These are phyloP conservation scores for Trichoplusia ni DNA, from an alignment of 1,140 invertebrate species.

Conservation along the genomic window DNA sequence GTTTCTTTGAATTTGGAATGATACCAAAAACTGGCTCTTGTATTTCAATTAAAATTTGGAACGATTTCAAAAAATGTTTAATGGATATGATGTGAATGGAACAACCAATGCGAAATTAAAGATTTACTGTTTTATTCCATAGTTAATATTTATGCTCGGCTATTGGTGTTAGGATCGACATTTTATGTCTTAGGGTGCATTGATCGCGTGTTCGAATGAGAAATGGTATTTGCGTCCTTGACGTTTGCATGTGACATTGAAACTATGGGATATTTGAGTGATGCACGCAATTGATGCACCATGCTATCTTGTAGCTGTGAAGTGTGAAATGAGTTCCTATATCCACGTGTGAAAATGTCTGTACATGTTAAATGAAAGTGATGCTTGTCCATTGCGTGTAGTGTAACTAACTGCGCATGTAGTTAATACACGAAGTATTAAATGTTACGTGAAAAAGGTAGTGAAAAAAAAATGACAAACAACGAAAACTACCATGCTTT, in stretches of 20 bases:
- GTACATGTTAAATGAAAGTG: too few species aligned
- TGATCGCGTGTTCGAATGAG: constrained; percentile 42
- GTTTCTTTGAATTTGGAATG: background rate
- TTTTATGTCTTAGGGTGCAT: constrained; percentile 44
- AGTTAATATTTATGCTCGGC: background rate
- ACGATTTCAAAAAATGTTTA: background rate
- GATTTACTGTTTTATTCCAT: background rate
- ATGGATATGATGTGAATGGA: background rate
- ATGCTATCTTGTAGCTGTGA: background rate
- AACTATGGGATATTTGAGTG: constrained; percentile 47
- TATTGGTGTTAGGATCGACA: background rate
- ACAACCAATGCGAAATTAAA: background rate
- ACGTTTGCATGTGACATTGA: constrained; percentile 47
- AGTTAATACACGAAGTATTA: too few species aligned
- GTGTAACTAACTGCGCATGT: too few species aligned
- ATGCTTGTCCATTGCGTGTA: too few species aligned
- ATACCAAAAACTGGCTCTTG: background rate
- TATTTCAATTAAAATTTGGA: constrained; percentile 13
- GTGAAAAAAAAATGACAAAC: too few species aligned
- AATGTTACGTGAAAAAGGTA: too few species aligned
- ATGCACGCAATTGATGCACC: constrained; percentile 47
- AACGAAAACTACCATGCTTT: too few species aligned
- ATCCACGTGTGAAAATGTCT: too few species aligned
- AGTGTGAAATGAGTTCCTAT: too few species aligned
- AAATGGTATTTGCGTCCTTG: constrained; percentile 49